Conservation (phyloP, 2,888 invertebrate species). For the Hedya salicella region DNA sequence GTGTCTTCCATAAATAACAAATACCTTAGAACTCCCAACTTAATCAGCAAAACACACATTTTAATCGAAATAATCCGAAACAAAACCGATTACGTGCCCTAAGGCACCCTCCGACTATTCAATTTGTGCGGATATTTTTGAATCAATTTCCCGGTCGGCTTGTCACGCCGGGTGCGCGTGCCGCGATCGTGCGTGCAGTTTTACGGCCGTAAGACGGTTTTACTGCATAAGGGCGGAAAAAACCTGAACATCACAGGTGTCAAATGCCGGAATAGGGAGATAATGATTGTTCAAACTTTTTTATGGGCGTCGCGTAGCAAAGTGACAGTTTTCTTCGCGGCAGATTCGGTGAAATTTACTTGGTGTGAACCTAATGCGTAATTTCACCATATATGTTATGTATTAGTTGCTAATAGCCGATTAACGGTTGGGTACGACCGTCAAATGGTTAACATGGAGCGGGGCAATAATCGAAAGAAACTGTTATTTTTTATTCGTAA, state of each 20-base stretch:
- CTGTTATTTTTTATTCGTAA: no score
- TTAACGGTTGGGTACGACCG: no score
- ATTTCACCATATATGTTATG: no score
- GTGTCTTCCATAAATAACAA: neutral
- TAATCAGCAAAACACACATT: constrained; percentile 13
- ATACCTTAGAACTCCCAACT: neutral
- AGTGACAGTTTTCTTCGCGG: no score
- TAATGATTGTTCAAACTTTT: neutral
- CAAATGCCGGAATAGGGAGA: constrained; percentile 4
- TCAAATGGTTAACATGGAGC: no score
- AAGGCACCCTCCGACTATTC: constrained; percentile 58
- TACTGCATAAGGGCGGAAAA: constrained; percentile 36
- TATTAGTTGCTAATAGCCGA: no score
- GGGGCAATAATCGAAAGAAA: no score
- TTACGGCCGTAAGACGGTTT: constrained; percentile 45
- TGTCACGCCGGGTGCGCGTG: constrained; percentile 50
- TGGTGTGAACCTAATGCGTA: no score
- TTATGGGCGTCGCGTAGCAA: neutral
- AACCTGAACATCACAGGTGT: constrained; percentile 44
- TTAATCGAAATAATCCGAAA: constrained; percentile 38
- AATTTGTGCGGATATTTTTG: constrained; percentile 61
- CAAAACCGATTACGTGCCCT: constrained; percentile 45
- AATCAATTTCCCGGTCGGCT: constrained; percentile 61
- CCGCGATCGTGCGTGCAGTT: constrained; percentile 53
- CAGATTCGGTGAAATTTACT: no score